These are phyloP conservation scores for Trichogramma pretiosum DNA, from an alignment of 1,140 invertebrate genomes.

Conservation along the genomic window DNA sequence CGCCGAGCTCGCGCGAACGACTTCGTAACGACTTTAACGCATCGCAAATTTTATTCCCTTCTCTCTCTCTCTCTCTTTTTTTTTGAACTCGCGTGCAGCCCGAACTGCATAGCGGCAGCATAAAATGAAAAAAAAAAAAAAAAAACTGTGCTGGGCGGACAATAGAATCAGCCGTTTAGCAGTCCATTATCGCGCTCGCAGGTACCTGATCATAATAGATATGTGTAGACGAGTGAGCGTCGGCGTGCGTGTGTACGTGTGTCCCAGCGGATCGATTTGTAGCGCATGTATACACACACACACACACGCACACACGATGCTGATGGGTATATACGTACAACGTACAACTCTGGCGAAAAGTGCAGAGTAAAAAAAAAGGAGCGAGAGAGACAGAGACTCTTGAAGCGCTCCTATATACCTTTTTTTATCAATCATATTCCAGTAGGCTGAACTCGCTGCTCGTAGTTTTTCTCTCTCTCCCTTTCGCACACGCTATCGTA, in stretches of 20 bases:
- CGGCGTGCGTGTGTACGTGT: not conserved
- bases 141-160: too few species aligned
- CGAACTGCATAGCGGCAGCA: too few species aligned
- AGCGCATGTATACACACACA: conserved; percentile 2
- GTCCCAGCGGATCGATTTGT: conserved; percentile 21
- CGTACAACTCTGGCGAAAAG: too few species aligned
- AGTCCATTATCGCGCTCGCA: too few species aligned
- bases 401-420: too few species aligned
- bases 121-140: too few species aligned
- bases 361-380: not conserved
- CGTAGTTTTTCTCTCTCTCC: too few species aligned
- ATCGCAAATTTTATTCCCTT: conserved; percentile 4
- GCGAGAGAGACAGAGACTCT: not conserved
- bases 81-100: too few species aligned
- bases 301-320: conserved; percentile 5
- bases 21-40: conserved; percentile 13
- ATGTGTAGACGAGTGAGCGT: not conserved
- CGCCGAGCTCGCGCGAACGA: too few species aligned
- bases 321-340: not conserved
- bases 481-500: too few species aligned
- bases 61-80: not conserved
- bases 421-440: conserved; percentile 17
- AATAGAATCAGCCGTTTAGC: conserved; percentile 16
- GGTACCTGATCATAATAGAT: not conserved
- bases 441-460: not conserved